Evolutionary conservation across 2,797 vertebrate genomes (phyloP), one percentile per base, ranked within the genome.

Genomic region (Spatula versicolor): DNA sequence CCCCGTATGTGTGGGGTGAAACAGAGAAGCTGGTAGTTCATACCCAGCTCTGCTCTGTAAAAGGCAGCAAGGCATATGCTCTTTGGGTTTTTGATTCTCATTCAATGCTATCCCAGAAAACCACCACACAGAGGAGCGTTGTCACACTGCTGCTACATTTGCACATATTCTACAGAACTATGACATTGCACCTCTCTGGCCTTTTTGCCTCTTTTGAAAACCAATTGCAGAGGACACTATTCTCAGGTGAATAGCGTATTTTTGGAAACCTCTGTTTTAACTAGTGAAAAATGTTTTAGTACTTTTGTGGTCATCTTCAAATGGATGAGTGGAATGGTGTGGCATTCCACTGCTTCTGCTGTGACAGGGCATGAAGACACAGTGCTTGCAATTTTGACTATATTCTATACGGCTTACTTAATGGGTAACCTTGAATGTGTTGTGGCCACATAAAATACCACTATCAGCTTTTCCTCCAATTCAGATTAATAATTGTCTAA

Each of bases 111-210:
- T 7, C 37, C 28, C 62, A 4, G 12, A 48, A 48, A 86, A 56
- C 12, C 30, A 20, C 11, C 16, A 5, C 1, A 41, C 2, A 5
- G 22, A 46, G 48, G 50, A 52, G 50, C 3, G 3, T 52, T 52
- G 50, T 52, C 50, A 28, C 50, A 28, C 50, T 52, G 20, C 23
- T 60, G 33, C 28, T 48, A 10, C 11, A 6, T 30, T 52, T n/a
- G 33, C 68, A 41, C 6, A 2, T 3, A 5, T 22, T 7, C 23
- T 41, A 9, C 2, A 3, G 33, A n/a, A 9, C 1, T 2, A 8
- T 25, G n/a, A 31, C 5, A 0, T 13, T 7, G 19, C 25, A 46
- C n/a, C 26, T 45, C 10, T 33, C 23, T 54, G 43, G 37, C 37
- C 37, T 45, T 39, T 39, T 21, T 21, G 7, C 25, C 30, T 48